Evolutionary conservation across 2,113 vertebrate genomes (phyloP).

Genomic region (Benitochromis conjunctus): DNA sequence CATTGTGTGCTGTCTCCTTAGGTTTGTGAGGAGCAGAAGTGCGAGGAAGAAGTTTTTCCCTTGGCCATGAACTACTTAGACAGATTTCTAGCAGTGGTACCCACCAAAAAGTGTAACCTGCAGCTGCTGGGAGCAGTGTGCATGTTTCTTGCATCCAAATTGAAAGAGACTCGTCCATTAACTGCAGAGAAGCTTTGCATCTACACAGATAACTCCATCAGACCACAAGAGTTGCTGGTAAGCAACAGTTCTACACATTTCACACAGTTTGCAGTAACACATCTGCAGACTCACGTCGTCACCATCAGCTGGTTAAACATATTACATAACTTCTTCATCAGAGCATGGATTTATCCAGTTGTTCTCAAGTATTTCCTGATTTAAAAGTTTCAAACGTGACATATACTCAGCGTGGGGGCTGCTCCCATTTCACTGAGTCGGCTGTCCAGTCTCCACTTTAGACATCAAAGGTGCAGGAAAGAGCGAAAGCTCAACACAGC

Average conservation of each 20-base stretch:
- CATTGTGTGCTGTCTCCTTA: constrained; percentile 59
- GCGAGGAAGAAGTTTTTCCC: constrained; percentile 96
- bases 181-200: constrained; percentile 96
- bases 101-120: constrained; percentile 90
- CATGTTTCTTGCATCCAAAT: constrained; percentile 97
- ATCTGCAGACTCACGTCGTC: neutral
- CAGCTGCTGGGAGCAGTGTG: constrained; percentile 94
- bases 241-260: constrained; percentile 55
- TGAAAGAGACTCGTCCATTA: constrained; percentile 94
- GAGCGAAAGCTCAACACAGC: neutral
- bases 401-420: neutral
- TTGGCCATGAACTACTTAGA: constrained; percentile 99
- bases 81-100: constrained; percentile 91
- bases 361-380: neutral
- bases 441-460: neutral
- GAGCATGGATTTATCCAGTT: neutral
- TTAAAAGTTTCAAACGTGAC: neutral
- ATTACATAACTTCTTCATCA: neutral
- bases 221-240: constrained; percentile 95
- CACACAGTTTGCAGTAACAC: neutral
- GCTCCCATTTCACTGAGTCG: neutral
- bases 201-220: constrained; percentile 97
- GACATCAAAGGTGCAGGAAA: constrained; percentile 13
- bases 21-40: constrained; percentile 98
- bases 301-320: neutral